These are phyloP conservation scores for Dermochelys coriacea DNA, from an alignment of 2,797 vertebrate species.

Conservation along the genomic window DNA sequence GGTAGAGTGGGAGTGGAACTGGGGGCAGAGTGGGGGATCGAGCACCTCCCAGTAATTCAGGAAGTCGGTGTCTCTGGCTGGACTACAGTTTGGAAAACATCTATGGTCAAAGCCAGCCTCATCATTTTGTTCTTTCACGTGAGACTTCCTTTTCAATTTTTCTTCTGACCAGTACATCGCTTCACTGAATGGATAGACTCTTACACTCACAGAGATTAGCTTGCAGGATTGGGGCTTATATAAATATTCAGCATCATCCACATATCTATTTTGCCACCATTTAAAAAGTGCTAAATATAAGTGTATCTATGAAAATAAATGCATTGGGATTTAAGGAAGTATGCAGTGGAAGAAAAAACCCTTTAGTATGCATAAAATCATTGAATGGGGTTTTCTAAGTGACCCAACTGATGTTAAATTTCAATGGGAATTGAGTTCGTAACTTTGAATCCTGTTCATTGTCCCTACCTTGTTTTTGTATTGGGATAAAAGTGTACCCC, in stretches of 20 bases:
- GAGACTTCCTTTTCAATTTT: background rate
- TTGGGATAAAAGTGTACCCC: background rate
- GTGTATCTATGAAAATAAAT: background rate
- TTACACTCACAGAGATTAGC: background rate
- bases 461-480: background rate
- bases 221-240: background rate
- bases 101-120: background rate
- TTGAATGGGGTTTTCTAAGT: background rate
- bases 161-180: background rate
- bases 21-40: too few species aligned
- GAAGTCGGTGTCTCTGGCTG: too few species aligned
- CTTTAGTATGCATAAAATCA: background rate
- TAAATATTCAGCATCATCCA: background rate
- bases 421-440: background rate
- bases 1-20: too few species aligned
- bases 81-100: background rate
- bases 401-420: background rate
- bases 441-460: background rate
- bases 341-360: background rate
- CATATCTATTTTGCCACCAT: conserved; percentile 10
- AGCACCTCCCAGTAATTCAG: too few species aligned
- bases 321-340: background rate
- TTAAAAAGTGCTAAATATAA: background rate
- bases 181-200: background rate
- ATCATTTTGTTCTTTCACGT: background rate